A percentile compares a stretch with the other conserved stretches of the same genome.
Conservation (phyloP, 2,797 vertebrate species). For the Megalops cyprinoides region DNA sequence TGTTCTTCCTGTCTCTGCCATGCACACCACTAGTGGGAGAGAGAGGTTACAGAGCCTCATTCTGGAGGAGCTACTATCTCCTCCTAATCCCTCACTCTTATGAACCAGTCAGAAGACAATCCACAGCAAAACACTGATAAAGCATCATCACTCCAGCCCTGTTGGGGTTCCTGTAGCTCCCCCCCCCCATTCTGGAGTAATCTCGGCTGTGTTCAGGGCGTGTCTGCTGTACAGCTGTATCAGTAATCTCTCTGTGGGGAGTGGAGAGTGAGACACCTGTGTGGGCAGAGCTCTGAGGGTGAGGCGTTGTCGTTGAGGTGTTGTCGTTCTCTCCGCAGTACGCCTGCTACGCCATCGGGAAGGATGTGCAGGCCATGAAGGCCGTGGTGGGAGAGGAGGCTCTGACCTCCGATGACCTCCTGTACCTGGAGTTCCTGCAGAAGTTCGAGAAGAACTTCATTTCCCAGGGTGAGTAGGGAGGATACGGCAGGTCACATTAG, state of each 20-base stretch:
- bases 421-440: slow-evolving; percentile 82
- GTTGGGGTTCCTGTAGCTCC: background rate
- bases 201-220: too few relatives aligned
- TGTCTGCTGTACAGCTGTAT: too few relatives aligned
- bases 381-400: slow-evolving; percentile 88
- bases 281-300: background rate
- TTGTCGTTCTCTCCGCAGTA: slow-evolving; percentile 66
- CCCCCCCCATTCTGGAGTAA: too few relatives aligned
- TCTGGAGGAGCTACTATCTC: background rate
- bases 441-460: slow-evolving; percentile 86
- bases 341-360: slow-evolving; percentile 87
- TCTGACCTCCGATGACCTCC: slow-evolving; percentile 83
- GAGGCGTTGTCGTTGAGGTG: background rate
- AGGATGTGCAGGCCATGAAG: slow-evolving; percentile 90
- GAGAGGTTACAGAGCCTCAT: too few relatives aligned
- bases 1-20: too few relatives aligned
- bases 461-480: slow-evolving; percentile 28
- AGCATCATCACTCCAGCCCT: background rate
- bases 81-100: background rate
- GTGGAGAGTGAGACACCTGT: background rate
- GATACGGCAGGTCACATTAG: background rate
- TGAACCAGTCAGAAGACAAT: background rate
- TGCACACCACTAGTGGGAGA: too few relatives aligned
- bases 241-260: too few relatives aligned
- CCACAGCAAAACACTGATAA: background rate